Percentiles rank a stretch among this genome's conserved stretches.
phyloP scores from a whole-genome alignment of 2,888 invertebrate genomes.

The Mycogona germanica region DNA sequence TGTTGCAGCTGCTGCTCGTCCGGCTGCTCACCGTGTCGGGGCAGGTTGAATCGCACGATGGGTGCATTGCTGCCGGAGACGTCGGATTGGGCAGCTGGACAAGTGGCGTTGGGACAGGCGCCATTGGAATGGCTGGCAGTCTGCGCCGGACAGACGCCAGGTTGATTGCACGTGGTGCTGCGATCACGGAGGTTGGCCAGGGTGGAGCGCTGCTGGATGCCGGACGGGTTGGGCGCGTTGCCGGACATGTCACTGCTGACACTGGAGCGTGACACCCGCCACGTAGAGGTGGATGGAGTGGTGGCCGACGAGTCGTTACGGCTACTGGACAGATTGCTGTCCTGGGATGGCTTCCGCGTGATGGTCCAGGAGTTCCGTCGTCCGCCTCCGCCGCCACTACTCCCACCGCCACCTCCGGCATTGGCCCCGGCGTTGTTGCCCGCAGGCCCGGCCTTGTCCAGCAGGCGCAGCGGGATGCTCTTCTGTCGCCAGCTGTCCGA shows the following conservation, averaged over 20 bases:
- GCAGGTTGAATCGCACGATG: slow-evolving; percentile 17
- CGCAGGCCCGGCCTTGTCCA: too few species aligned
- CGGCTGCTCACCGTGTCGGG: neutral
- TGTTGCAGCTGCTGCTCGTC: neutral
- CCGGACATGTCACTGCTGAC: slow-evolving; percentile 46
- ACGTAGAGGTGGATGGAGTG: slow-evolving; percentile 79
- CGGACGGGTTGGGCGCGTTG: too few species aligned
- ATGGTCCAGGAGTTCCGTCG: slow-evolving; percentile 67
- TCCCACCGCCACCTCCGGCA: neutral
- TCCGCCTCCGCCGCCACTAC: too few species aligned
- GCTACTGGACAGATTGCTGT: slow-evolving; percentile 79
- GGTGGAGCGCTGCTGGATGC: slow-evolving; percentile 25
- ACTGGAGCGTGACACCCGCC: slow-evolving; percentile 75
- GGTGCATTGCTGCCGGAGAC: slow-evolving; percentile 24
- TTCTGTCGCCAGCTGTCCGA: slow-evolving; percentile 66
- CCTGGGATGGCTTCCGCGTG: slow-evolving; percentile 82
- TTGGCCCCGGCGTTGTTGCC: too few species aligned
- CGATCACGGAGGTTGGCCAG: slow-evolving; percentile 21
- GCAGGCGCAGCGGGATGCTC: slow-evolving; percentile 46
- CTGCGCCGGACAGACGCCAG: slow-evolving; percentile 5
- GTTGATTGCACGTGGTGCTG: slow-evolving; percentile 23
- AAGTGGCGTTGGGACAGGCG: slow-evolving; percentile 14
- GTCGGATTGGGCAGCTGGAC: slow-evolving; percentile 13
- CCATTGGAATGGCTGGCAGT: slow-evolving; percentile 17
- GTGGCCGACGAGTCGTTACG: slow-evolving; percentile 85